Base-by-base conservation (phyloP, 2,797 vertebrate species). In the Vespertilio murinus region DNA sequence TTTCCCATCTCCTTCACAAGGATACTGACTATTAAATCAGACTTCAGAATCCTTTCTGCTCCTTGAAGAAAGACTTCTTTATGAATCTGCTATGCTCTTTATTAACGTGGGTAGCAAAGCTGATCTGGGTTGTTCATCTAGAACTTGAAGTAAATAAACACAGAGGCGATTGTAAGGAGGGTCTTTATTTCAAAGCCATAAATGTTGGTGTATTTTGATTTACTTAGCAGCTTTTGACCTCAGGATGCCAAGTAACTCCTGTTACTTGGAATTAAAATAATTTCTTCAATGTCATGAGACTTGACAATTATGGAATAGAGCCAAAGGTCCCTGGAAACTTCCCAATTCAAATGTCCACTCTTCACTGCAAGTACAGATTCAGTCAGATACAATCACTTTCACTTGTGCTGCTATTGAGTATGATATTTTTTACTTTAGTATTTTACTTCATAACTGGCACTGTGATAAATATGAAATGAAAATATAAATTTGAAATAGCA, bases 31-130 rank as follows among this genome's bases (percentile, higher is more conserved):
- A 33, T 88, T 93, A 94, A 86, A 71, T 88, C 81, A 94, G 90
- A 87, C 84, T 88, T 85, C 78, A 80, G 65, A 91, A 52, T 91
- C 84, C 83, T 90, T 96, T 96, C 91, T 69, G 47, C 70, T 93
- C 78, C 71, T 91, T 92, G 73, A 95, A 96, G 84, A 97, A 94
- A 97, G 88, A 40, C 79, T 88, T 88, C 86, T 95, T 86, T 96
- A 94, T 96, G 79, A 90, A 94, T 95, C 93, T 94, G 59, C 64
- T 87, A 22, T 92, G 84, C 94, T 95, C 28, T 94, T 96, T 94
- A 12, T 77, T 95, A 95, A 85, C 0, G 74, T 88, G 89, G 90
- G 88, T 94, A 91, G 78, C 91, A 92, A 85, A 93, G 82, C 42
- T 64, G 74, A 91, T 94, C 47, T 70, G 64, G 59, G 30, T 84